Evolutionary conservation across 2,113 vertebrate genomes (phyloP).

Genomic region (Takifugu bimaculatus): DNA sequence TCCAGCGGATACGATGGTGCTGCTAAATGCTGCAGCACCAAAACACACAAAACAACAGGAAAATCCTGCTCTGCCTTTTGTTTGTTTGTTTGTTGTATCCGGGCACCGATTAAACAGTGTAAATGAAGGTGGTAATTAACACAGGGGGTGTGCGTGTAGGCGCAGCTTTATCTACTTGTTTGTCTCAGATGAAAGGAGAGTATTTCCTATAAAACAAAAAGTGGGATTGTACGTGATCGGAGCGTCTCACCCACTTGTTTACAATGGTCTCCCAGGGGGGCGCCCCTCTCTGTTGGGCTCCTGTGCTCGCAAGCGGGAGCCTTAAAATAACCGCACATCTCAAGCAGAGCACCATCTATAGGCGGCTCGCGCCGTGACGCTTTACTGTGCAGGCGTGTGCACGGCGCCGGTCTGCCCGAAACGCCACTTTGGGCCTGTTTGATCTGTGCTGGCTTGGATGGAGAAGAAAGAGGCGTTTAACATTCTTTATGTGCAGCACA

Average conservation of each 20-base stretch:
- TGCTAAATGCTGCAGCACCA: conserved; percentile 54
- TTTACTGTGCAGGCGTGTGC: conserved; percentile 37
- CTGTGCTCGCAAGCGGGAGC: conserved; percentile 60
- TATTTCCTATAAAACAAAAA: conserved; percentile 69
- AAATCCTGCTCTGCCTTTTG: conserved; percentile 65
- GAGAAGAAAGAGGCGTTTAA: conserved; percentile 12
- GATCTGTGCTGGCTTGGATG: conserved; percentile 32
- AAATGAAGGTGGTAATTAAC: conserved; percentile 76
- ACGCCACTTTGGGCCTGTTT: conserved; percentile 29
- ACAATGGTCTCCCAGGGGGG: conserved; percentile 65
- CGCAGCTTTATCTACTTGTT: conserved; percentile 67
- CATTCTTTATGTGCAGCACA: conserved; percentile 2
- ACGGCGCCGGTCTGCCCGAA: conserved; percentile 33
- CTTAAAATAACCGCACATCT: conserved; percentile 69
- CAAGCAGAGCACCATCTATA: conserved; percentile 58
- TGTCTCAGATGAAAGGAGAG: conserved; percentile 76
- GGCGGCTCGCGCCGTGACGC: conserved; percentile 31
- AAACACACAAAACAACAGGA: conserved; percentile 68
- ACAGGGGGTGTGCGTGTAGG: conserved; percentile 51
- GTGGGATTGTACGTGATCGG: conserved; percentile 64
- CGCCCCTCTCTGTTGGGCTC: conserved; percentile 59
- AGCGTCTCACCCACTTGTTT: conserved; percentile 72
- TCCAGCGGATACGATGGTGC: conserved; percentile 46
- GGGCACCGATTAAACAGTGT: conserved; percentile 68
- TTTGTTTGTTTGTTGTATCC: conserved; percentile 75